Conservation (phyloP, 2,888 invertebrate genomes). For the Falcaria lacertinaria region DNA sequence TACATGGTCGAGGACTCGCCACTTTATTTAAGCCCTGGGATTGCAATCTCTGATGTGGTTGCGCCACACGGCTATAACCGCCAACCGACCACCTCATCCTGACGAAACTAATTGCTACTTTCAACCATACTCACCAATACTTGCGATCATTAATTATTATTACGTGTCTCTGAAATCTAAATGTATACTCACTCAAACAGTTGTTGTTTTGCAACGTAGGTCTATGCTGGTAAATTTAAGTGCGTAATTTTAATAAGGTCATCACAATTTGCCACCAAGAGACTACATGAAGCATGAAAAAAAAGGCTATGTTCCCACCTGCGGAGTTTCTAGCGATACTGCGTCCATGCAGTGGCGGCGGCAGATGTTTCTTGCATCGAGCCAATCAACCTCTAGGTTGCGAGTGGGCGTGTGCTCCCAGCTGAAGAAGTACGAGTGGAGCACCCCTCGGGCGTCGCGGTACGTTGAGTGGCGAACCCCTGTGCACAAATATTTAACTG, state of each 20-base stretch:
- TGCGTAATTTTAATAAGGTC: no score
- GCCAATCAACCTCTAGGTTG: slow-evolving; percentile 92
- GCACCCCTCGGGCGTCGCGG: slow-evolving; percentile 91
- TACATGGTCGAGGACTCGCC: slow-evolving; percentile 1
- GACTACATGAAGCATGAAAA: not conserved
- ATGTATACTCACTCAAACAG: no score
- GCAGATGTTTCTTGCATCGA: slow-evolving; percentile 94
- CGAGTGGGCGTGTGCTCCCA: slow-evolving; percentile 93
- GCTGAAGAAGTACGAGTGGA: slow-evolving; percentile 96
- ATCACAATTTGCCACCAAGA: no score
- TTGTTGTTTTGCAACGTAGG: no score
- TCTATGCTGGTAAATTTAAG: no score
- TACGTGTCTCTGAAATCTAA: no score
- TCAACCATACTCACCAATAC: no score
- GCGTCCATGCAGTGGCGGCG: slow-evolving; percentile 96
- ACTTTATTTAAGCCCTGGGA: not conserved
- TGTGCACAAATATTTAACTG: slow-evolving; percentile 39
- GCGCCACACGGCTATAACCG: slow-evolving; percentile 23
- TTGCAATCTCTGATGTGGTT: slow-evolving; percentile 18
- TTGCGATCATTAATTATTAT: no score
- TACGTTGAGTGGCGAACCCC: slow-evolving; percentile 93
- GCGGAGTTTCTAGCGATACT: slow-evolving; percentile 93
- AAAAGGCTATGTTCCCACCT: slow-evolving; percentile 60
- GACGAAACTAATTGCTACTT: slow-evolving; percentile 30
- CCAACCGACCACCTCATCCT: slow-evolving; percentile 24